Evolutionary conservation across 2,888 invertebrate genomes (phyloP), one percentile per base, ranked within the genome.

Genomic region (Agrilus cyanescens): DNA sequence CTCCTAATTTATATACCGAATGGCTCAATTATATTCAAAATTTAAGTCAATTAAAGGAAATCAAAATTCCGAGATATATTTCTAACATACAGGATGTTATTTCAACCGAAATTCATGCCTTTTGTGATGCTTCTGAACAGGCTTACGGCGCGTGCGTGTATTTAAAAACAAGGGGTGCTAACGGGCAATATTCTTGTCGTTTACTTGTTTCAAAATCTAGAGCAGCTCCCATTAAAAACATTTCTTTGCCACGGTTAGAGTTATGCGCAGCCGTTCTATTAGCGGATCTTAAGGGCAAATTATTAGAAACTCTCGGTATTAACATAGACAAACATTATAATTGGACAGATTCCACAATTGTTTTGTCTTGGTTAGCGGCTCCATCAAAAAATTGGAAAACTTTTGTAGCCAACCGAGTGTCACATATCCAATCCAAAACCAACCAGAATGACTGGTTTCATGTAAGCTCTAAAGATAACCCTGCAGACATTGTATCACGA

Each of bases 391-490:
- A n/a, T n/a, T n/a, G n/a, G 32, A 29, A 38, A 38, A 31, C 38
- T 31, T 38, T 38, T 38, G 38, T 38, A 10, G 38, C 31, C 3
- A 38, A 38, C 25, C 37, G 37, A 15, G 16, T 37, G 8, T 16
- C 37, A 10, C 12, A 37, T 13, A 37, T 37, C 29, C 18, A 37
- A 37, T n/a, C 16, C 6, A 12, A 4, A 7, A 37, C 16, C 25
- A 37, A 31, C n/a, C 16, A n/a, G n/a, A n/a, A n/a, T n/a, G n/a
- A n/a, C n/a, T n/a, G n/a, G n/a, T n/a, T n/a, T n/a, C n/a, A n/a
- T n/a, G n/a, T n/a, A n/a, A n/a, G n/a, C n/a, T n/a, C n/a, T n/a
- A n/a, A n/a, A n/a, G n/a, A n/a, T n/a, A n/a, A n/a, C n/a, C n/a
- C n/a, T n/a, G n/a, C n/a, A n/a, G n/a, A n/a, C n/a, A n/a, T n/a